Conservation (phyloP, 2,888 invertebrate species). For the Chrysodeixis includens region DNA sequence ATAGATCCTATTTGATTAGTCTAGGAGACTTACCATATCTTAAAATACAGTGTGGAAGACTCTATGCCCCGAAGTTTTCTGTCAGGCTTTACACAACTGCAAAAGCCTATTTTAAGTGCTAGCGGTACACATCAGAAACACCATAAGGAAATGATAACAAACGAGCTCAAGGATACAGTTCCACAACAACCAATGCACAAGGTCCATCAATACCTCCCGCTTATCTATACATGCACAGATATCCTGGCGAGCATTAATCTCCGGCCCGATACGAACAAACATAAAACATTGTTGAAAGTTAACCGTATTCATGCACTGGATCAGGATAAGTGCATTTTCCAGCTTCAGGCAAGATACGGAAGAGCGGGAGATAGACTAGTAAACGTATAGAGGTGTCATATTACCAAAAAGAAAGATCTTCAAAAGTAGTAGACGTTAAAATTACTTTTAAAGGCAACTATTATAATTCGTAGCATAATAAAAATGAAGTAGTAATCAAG, state of each 20-base stretch:
- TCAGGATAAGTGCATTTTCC: conserved; percentile 32
- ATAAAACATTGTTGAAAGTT: conserved; percentile 13
- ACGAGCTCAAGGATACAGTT: conserved; percentile 35
- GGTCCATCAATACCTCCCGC: conserved; percentile 11
- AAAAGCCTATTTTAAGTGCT: no score
- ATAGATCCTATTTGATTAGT: no score
- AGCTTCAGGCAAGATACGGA: conserved; percentile 14
- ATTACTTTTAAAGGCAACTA: background rate
- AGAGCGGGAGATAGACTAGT: conserved; percentile 10
- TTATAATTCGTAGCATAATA: background rate
- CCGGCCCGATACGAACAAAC: conserved; percentile 22
- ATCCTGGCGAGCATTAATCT: conserved; percentile 36
- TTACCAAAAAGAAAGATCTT: no score
- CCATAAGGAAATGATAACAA: conserved; percentile 7
- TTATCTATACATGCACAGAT: conserved; percentile 35
- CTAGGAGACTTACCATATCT: no score
- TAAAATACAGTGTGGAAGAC: no score
- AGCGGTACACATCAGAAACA: background rate
- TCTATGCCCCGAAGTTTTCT: no score
- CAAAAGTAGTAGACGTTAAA: no score
- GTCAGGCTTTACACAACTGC: no score
- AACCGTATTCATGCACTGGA: conserved; percentile 21
- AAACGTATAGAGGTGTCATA: conserved; percentile 16
- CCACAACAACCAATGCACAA: conserved; percentile 6
- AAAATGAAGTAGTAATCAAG: no score